phyloP scores from a whole-genome alignment of 2,888 invertebrate species.

The Phaonia tiefii region DNA sequence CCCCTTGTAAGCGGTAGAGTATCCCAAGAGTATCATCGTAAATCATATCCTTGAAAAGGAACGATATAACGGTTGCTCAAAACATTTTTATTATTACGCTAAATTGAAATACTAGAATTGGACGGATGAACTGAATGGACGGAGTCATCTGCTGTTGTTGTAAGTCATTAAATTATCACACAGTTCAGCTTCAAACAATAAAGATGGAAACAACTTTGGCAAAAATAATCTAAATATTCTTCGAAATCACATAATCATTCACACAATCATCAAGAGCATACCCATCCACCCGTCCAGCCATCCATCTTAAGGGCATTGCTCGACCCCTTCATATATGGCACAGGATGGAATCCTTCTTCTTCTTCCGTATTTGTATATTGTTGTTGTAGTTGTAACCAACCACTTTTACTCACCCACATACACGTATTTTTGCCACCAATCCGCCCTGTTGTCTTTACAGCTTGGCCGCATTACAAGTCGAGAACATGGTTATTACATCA shows the following conservation, averaged over 20 bases:
- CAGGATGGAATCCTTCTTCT: conserved; percentile 62
- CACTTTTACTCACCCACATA: conserved; percentile 49
- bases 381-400: conserved; percentile 39
- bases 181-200: conserved; percentile 79
- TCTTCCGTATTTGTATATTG: conserved; percentile 1
- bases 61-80: conserved; percentile 38
- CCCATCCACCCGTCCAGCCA: conserved; percentile 6
- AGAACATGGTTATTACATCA: conserved; percentile 80
- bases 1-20: background rate
- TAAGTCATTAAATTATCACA: conserved; percentile 80
- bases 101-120: conserved; percentile 72
- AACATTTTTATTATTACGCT: conserved; percentile 76
- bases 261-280: conserved; percentile 47
- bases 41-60: too few species aligned
- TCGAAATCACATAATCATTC: conserved; percentile 46
- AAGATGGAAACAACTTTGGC: conserved; percentile 1
- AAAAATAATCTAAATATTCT: conserved; percentile 46
- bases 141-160: conserved; percentile 73
- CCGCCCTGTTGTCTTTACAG: conserved; percentile 44
- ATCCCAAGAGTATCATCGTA: too few species aligned
- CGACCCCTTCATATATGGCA: conserved; percentile 66
- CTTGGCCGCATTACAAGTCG: conserved; percentile 78
- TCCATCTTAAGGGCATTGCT: background rate
- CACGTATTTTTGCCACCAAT: conserved; percentile 42
- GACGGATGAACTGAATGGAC: conserved; percentile 34